Evolutionary conservation across 2,113 vertebrate species (phyloP), one percentile per base, ranked within the genome.

Genomic region (Ceyx margarethae): DNA sequence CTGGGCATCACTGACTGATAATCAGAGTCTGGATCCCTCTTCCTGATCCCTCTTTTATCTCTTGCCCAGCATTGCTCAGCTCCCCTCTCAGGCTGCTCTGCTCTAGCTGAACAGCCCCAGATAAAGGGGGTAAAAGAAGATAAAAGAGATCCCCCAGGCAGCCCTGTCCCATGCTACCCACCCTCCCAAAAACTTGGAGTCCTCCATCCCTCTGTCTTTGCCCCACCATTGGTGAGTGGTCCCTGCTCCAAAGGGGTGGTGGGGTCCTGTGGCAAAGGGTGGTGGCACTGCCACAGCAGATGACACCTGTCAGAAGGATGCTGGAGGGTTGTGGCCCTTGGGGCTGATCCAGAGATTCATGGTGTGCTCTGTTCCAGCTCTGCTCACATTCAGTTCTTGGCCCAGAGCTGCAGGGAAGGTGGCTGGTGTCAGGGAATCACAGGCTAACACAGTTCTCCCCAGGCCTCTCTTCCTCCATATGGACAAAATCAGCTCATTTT

Each of bases 221-320:
- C 10, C 31, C 61, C 62, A 46, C 4, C 0, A 26, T 18, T 6
- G 11, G 33, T 0, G 0, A 2, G 0, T 3, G 6, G 12, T 74
- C 42, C 67, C 60, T 40, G 60, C 65, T 58, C 53, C 15, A 6
- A 28, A 48, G 28, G 48, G 37, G 20, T 2, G 9, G 48, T 21
- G 2, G 22, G 18, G 1, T 54, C n/a, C 50, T 1, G 7, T 23
- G 28, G 15, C 45, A 40, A 15, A 29, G 42, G 40, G 61, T 45
- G 56, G 74, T 81, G 90, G n/a, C 86, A 54, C 12, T 40, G 68
- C 68, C 89, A 20, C 42, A 17, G 7, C 31, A 15, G 84, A 3
- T 43, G 84, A 13, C 69, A 58, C 53, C 54, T 83, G 45, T 8
- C 50, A 56, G 50, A 51, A 42, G 69, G 71, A 42, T 37, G 79